These are phyloP conservation scores for Babylonia areolata DNA, from an alignment of 1,140 invertebrate species.

Conservation along the genomic window DNA sequence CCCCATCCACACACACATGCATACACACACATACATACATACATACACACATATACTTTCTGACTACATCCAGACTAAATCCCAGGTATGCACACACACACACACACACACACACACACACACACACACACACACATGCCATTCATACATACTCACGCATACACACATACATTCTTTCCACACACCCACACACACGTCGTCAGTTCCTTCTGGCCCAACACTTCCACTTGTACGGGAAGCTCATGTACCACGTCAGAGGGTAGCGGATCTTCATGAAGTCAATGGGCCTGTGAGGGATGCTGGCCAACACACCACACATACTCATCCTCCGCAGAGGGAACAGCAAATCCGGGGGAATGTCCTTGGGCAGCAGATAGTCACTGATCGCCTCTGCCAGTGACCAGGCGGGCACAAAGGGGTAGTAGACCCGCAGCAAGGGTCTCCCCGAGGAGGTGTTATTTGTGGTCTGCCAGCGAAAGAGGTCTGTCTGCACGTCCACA, in stretches of 20 bases:
- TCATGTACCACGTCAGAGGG: constrained; percentile 3
- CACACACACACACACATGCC: background rate
- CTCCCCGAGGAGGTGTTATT: background rate
- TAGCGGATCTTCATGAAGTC: background rate
- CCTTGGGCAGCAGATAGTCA: background rate
- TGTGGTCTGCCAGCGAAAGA: constrained; percentile 1
- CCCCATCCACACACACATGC: background rate
- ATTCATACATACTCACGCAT: background rate
- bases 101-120: background rate
- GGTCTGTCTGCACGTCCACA: background rate
- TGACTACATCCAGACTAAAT: background rate
- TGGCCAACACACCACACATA: background rate
- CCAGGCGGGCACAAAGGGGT: background rate
- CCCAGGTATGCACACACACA: background rate
- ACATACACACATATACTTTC: background rate
- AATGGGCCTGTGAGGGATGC: background rate
- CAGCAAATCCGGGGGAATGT: background rate
- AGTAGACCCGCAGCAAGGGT: background rate
- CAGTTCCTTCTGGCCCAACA: background rate
- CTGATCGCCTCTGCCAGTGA: background rate
- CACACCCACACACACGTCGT: background rate
- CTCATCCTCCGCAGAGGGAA: background rate
- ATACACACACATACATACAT: background rate
- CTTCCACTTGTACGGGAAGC: constrained; percentile 18
- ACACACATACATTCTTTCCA: background rate